These are phyloP conservation scores for Erpobdella octoculata DNA, from an alignment of 2,888 invertebrate species.

Conservation along the genomic window DNA sequence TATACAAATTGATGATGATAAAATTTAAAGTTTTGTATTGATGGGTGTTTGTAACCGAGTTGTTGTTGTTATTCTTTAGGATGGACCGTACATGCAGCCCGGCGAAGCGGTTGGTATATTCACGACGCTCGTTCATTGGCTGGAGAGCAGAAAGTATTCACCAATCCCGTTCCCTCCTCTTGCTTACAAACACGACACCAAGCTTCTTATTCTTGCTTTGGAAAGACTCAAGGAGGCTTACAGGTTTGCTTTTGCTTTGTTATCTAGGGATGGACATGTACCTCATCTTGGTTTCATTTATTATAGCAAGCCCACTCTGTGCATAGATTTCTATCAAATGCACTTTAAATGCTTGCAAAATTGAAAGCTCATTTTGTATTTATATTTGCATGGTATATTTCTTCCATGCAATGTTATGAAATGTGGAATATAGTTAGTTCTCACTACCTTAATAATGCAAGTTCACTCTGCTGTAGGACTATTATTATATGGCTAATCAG, in stretches of 20 bases:
- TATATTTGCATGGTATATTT: neutral
- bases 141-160: constrained; percentile 93
- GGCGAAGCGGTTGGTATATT: constrained; percentile 99
- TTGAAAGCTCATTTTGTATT: neutral
- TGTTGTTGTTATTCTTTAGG: constrained; percentile 61
- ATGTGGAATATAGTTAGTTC: no score
- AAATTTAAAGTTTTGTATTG: neutral
- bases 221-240: constrained; percentile 95
- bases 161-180: constrained; percentile 98
- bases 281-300: neutral
- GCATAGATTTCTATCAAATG: neutral
- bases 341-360: neutral
- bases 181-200: constrained; percentile 98
- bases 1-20: neutral
- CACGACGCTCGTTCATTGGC: constrained; percentile 98
- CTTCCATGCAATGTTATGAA: no score
- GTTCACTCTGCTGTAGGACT: no score
- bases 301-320: constrained; percentile 14
- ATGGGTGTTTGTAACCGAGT: neutral
- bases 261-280: neutral
- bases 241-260: constrained; percentile 53
- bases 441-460: no score
- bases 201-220: constrained; percentile 86
- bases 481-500: no score
- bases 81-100: constrained; percentile 97